These are phyloP conservation scores for Lophura nycthemera DNA, from an alignment of 2,113 vertebrate genomes.

Conservation along the genomic window DNA sequence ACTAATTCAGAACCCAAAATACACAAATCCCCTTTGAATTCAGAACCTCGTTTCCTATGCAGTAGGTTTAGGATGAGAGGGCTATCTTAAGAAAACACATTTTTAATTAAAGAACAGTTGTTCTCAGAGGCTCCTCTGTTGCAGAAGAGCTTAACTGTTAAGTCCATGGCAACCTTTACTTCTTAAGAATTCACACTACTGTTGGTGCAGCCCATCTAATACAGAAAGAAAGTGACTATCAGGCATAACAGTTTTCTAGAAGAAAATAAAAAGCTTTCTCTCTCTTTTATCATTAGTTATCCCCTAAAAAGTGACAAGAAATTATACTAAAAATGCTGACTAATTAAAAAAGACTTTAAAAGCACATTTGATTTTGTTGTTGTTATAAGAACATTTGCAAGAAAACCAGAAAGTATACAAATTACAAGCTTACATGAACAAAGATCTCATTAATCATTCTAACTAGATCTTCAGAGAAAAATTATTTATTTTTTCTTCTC, in stretches of 20 bases:
- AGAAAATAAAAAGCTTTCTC: rapidly evolving
- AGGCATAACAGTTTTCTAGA: background rate
- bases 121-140: background rate
- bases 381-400: background rate
- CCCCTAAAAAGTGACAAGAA: rapidly evolving
- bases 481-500: rapidly evolving
- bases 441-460: background rate
- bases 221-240: background rate
- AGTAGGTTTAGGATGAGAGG: background rate
- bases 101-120: background rate
- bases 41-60: background rate
- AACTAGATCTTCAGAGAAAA: background rate
- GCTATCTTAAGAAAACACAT: background rate
- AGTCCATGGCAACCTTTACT: background rate
- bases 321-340: background rate
- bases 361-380: background rate
- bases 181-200: background rate
- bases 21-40: background rate
- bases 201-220: background rate
- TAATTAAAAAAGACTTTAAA: background rate
- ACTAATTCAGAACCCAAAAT: background rate
- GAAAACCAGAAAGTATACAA: rapidly evolving
- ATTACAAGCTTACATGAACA: background rate
- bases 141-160: background rate
- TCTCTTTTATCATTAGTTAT: background rate